Evolutionary conservation across 2,113 vertebrate species (phyloP).

Genomic region (Pseudorasbora parva): DNA sequence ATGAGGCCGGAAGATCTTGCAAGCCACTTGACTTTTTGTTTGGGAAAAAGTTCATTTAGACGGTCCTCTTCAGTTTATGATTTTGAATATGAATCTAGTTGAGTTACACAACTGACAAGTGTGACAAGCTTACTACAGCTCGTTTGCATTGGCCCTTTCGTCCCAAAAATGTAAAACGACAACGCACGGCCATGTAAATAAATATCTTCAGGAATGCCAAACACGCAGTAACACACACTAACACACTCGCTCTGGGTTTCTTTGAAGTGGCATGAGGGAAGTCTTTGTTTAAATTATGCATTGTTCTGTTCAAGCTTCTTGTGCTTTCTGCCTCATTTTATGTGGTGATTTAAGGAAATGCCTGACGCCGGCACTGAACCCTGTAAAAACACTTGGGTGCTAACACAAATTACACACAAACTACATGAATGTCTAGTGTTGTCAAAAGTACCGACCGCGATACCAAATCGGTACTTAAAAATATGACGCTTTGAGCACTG

Average conservation of each 20-base stretch:
- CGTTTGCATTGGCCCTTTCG: background rate
- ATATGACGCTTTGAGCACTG: too few relatives aligned
- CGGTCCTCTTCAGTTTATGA: background rate
- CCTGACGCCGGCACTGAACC: slow-evolving; percentile 2
- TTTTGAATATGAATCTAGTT: background rate
- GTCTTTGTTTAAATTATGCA: slow-evolving; percentile 37
- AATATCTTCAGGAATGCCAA: slow-evolving; percentile 21
- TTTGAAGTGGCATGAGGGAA: slow-evolving; percentile 26
- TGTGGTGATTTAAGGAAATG: slow-evolving; percentile 20
- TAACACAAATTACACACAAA: background rate
- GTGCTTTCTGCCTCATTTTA: background rate
- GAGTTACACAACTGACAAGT: background rate
- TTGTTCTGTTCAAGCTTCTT: slow-evolving; percentile 10
- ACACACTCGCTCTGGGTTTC: background rate
- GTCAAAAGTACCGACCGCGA: too few relatives aligned
- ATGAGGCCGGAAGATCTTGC: background rate
- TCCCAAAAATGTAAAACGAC: background rate
- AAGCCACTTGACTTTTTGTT: background rate
- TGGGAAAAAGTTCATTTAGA: slow-evolving; percentile 12
- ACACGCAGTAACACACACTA: slow-evolving; percentile 10
- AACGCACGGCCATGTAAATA: slow-evolving; percentile 5
- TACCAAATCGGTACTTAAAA: too few relatives aligned
- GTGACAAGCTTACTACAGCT: background rate
- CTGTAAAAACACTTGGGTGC: background rate
- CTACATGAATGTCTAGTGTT: too few relatives aligned